These are phyloP conservation scores for Thermophis baileyi DNA, from an alignment of 2,113 vertebrate species.

Conservation along the genomic window DNA sequence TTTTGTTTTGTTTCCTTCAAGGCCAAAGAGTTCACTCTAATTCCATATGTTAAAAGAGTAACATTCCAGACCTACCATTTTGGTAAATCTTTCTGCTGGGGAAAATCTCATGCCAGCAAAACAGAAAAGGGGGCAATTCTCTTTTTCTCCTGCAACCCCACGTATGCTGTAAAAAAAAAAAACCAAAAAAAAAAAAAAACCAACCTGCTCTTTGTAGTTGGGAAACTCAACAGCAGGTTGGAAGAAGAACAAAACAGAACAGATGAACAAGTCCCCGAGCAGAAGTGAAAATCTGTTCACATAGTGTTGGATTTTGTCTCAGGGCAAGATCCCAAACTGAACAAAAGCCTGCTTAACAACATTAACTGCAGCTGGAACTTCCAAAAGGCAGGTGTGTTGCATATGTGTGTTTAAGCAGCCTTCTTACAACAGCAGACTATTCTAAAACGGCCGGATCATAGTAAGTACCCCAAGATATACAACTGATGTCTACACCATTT, in stretches of 20 bases:
- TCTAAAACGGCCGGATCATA: not conserved
- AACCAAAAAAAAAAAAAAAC: too few relatives aligned
- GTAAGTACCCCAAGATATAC: not conserved
- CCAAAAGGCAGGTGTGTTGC: not conserved
- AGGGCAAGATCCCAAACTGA: not conserved
- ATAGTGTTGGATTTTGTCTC: not conserved
- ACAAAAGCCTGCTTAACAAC: not conserved
- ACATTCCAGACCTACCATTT: slow-evolving; percentile 21
- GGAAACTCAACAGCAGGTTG: not conserved
- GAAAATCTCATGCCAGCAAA: not conserved
- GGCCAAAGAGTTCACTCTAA: not conserved
- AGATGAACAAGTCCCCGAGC: not conserved
- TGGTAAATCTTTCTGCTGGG: slow-evolving; percentile 1
- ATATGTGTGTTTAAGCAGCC: not conserved
- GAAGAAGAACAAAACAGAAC: not conserved
- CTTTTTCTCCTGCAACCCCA: not conserved
- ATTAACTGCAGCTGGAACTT: not conserved
- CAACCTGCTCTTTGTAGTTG: not conserved
- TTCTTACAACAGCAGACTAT: not conserved
- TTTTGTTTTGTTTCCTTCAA: not conserved
- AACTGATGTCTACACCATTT: not conserved
- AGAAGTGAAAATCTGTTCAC: not conserved
- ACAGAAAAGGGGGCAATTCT: too few relatives aligned
- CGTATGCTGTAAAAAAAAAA: not conserved
- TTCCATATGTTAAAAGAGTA: slow-evolving; percentile 19